Conservation (phyloP, 2,888 invertebrate species). For the Cistogaster globosa region DNA sequence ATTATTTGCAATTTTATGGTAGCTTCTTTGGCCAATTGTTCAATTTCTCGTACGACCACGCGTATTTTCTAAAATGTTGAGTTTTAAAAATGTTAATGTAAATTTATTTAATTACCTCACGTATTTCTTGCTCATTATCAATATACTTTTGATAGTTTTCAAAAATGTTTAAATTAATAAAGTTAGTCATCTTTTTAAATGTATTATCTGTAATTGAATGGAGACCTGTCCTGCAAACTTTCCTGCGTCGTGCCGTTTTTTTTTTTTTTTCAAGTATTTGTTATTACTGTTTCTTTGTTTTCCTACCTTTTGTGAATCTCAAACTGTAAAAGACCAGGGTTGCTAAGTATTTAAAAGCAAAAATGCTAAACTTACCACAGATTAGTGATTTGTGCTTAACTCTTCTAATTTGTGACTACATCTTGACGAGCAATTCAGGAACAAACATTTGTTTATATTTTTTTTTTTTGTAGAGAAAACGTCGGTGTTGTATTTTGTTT, state of each 20-base stretch:
- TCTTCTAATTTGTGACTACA: too few species aligned
- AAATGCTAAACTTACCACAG: too few species aligned
- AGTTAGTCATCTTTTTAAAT: constrained; percentile 82
- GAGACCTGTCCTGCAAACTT: neutral
- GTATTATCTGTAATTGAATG: neutral
- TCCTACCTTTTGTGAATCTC: too few species aligned
- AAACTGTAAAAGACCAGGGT: too few species aligned
- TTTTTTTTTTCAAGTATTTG: too few species aligned
- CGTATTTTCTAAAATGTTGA: constrained; percentile 77
- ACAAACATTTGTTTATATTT: too few species aligned
- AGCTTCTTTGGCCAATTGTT: constrained; percentile 90
- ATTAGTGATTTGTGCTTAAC: too few species aligned
- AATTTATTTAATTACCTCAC: constrained; percentile 86
- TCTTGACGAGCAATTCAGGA: too few species aligned
- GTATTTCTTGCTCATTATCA: constrained; percentile 89
- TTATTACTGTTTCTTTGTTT: too few species aligned
- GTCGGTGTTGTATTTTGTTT: too few species aligned
- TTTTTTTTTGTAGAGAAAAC: too few species aligned
- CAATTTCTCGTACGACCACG: constrained; percentile 86
- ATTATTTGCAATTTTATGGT: constrained; percentile 91
- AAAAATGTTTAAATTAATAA: constrained; percentile 86
- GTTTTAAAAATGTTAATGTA: neutral
- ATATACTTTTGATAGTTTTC: constrained; percentile 90
- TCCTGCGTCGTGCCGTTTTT: neutral
- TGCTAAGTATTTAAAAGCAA: too few species aligned